Percentiles rank a stretch among this genome's conserved stretches.
These are phyloP conservation scores for Epizoanthus scotinus DNA, from an alignment of 92 coral and sea anemone genomes.

Conservation along the genomic window DNA sequence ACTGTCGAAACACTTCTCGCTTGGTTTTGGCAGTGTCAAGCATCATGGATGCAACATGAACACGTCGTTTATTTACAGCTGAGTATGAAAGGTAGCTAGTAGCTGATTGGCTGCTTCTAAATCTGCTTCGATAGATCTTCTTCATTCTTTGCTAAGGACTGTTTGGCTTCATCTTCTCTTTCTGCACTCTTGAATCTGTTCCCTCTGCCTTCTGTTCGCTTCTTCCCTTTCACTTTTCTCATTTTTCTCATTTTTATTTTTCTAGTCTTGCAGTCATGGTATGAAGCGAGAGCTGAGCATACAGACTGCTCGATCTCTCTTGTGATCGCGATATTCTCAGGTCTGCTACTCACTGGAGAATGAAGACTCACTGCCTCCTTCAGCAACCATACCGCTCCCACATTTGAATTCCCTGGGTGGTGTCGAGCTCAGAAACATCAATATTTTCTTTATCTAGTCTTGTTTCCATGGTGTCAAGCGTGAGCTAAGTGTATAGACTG, in stretches of 20 bases:
- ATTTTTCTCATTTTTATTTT: constrained; percentile 18
- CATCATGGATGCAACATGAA: constrained; percentile 46
- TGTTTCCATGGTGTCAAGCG: constrained; percentile 31
- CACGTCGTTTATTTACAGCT: constrained; percentile 31
- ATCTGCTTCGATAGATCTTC: constrained; percentile 5
- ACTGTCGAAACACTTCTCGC: constrained; percentile 47
- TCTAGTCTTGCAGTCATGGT: constrained; percentile 45
- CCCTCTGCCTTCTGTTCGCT: constrained; percentile 30
- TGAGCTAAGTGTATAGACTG: constrained; percentile 50
- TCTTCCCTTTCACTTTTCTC: constrained; percentile 36
- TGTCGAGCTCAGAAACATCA: too few relatives aligned
- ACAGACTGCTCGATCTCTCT: constrained; percentile 43
- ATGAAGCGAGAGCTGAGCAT: constrained; percentile 47
- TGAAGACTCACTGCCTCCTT: constrained; percentile 52
- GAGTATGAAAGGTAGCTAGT: constrained; percentile 43
- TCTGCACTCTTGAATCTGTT: constrained; percentile 29
- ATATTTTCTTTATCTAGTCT: constrained; percentile 46
- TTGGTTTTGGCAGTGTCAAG: constrained; percentile 51
- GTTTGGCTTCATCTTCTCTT: constrained; percentile 48
- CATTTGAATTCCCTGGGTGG: constrained; percentile 45
- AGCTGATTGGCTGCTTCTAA: constrained; percentile 42
- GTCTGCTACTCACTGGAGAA: constrained; percentile 56
- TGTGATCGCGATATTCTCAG: constrained; percentile 51
- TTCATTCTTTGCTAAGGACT: constrained; percentile 30
- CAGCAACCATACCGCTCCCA: constrained; percentile 42